Conservation (phyloP, 2,888 invertebrate species). For the Eudasyphora cyanicolor region DNA sequence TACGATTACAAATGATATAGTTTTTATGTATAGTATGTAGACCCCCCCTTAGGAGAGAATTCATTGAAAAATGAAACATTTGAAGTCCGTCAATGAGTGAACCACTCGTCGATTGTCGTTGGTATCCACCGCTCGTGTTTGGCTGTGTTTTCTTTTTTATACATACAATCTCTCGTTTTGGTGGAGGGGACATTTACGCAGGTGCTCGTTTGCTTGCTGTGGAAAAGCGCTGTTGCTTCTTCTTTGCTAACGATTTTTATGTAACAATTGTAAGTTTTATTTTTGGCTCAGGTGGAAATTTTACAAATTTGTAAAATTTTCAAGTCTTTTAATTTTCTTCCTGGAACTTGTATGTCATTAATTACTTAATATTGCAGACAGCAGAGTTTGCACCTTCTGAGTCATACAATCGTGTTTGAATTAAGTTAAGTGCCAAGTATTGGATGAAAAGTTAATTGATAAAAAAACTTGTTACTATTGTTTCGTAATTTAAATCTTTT, state of each 20-base stretch:
- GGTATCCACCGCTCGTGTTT: neutral
- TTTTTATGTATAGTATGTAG: neutral
- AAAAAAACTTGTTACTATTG: too few species aligned
- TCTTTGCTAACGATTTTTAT: neutral
- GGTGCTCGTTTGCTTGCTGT: neutral
- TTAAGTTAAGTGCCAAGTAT: too few species aligned
- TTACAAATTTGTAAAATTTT: neutral
- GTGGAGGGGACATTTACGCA: neutral
- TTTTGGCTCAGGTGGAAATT: neutral
- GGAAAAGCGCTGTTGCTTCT: neutral
- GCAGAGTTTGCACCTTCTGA: neutral
- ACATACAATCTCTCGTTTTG: neutral
- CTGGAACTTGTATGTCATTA: too few species aligned
- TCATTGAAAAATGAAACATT: conserved; percentile 12
- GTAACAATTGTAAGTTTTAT: neutral
- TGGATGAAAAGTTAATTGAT: too few species aligned
- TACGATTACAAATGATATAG: conserved; percentile 18
- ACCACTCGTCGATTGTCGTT: too few species aligned
- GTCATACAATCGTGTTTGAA: neutral
- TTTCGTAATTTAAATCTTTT: too few species aligned
- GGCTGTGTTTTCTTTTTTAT: neutral
- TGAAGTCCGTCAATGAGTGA: conserved; percentile 1
- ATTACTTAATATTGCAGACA: neutral
- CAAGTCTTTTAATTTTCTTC: neutral
- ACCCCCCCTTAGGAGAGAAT: conserved; percentile 3